These are phyloP conservation scores for Melanchra persicariae DNA, from an alignment of 2,888 invertebrate species.

Conservation along the genomic window DNA sequence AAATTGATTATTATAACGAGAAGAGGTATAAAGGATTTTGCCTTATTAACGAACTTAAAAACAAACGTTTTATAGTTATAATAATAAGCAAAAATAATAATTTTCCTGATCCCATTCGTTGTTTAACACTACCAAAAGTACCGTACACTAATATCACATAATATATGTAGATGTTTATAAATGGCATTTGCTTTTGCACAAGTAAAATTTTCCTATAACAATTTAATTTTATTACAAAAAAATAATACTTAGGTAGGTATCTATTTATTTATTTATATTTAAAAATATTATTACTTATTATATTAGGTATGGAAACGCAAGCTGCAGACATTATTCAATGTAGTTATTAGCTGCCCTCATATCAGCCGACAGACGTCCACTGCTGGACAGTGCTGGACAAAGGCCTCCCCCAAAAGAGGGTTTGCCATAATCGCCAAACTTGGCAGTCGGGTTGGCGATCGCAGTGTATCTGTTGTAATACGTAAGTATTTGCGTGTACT, in stretches of 20 bases:
- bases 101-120: not conserved
- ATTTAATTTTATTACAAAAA: not conserved
- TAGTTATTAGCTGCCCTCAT: not conserved
- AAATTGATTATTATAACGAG: slow-evolving; percentile 10
- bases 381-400: too few species aligned
- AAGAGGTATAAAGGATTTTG: not conserved
- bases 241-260: too few species aligned
- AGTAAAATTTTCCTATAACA: not conserved
- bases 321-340: not conserved
- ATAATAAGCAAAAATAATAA: not conserved
- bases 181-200: not conserved
- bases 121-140: not conserved
- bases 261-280: not conserved
- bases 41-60: not conserved
- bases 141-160: not conserved
- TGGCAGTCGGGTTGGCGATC: too few species aligned
- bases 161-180: not conserved
- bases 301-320: not conserved
- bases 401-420: too few species aligned
- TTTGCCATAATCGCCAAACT: too few species aligned
- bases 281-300: too few species aligned
- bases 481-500: too few species aligned
- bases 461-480: too few species aligned
- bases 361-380: too few species aligned
- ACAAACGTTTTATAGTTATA: not conserved